These are phyloP conservation scores for Gopherus evgoodei DNA, from an alignment of 2,113 vertebrate genomes.

Conservation along the genomic window DNA sequence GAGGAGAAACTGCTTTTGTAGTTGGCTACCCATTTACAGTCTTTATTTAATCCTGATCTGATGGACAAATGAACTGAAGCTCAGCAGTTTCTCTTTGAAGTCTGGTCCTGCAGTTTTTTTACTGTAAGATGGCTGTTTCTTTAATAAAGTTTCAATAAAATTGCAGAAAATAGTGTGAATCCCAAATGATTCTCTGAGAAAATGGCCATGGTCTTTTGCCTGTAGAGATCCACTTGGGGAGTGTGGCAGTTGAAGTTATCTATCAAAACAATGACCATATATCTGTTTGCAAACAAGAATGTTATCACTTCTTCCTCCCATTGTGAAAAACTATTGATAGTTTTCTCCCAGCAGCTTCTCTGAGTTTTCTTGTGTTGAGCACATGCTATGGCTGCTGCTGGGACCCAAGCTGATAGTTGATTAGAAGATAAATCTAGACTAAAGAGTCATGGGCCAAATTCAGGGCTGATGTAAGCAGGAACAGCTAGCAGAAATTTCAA, in stretches of 20 bases:
- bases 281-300: slow-evolving; percentile 20
- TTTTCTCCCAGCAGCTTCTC: slow-evolving; percentile 15
- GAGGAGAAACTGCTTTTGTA: no score
- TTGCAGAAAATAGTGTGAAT: neutral
- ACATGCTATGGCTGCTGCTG: neutral
- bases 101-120: no score
- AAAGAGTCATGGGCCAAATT: neutral
- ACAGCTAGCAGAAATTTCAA: neutral
- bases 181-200: neutral
- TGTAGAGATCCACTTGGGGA: neutral
- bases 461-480: neutral
- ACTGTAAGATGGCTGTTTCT: neutral
- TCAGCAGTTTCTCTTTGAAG: no score
- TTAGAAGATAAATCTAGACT: neutral
- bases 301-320: slow-evolving; percentile 30
- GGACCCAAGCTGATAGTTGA: neutral
- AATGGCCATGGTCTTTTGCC: neutral
- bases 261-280: slow-evolving; percentile 5
- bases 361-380: neutral
- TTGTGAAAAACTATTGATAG: slow-evolving; percentile 2
- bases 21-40: no score
- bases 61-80: no score
- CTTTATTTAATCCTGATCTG: no score
- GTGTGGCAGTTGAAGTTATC: slow-evolving; percentile 17
- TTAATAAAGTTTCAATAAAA: neutral